Percentiles rank a stretch among this genome's conserved stretches.
Evolutionary conservation across 2,888 invertebrate species (phyloP).

Genomic region (Polydrusus cervinus): DNA sequence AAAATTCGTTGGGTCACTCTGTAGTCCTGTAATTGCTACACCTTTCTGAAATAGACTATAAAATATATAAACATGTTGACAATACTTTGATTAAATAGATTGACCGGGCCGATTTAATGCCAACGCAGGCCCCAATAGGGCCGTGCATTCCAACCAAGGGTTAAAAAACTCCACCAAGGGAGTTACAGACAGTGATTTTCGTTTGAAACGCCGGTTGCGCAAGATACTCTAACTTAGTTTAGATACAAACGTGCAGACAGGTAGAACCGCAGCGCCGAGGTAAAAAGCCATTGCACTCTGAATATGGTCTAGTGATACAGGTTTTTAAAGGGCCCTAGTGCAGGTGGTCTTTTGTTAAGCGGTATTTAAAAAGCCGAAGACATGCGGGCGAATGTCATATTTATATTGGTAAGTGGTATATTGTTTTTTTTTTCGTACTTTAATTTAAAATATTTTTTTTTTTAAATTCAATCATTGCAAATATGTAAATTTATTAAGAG

Average conservation of each 20-base stretch:
- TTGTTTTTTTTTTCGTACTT: slow-evolving; percentile 15
- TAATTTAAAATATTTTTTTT: background rate
- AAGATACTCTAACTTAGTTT: slow-evolving; percentile 61
- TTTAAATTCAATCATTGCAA: too few relatives aligned
- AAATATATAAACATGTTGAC: too few relatives aligned
- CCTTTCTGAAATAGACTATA: too few relatives aligned
- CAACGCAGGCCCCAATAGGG: slow-evolving; percentile 42
- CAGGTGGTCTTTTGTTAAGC: slow-evolving; percentile 45
- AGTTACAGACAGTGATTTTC: slow-evolving; percentile 70
- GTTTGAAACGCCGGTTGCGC: slow-evolving; percentile 62
- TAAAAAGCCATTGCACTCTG: slow-evolving; percentile 53
- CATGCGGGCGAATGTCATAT: slow-evolving; percentile 45
- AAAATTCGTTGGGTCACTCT: too few relatives aligned
- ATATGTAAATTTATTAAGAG: too few relatives aligned
- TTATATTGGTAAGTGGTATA: slow-evolving; percentile 39
- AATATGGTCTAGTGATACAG: slow-evolving; percentile 40
- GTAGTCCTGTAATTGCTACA: too few relatives aligned
- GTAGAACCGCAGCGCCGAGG: slow-evolving; percentile 48
- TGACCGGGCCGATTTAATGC: slow-evolving; percentile 28
- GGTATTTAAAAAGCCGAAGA: slow-evolving; percentile 30
- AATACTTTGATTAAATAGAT: background rate
- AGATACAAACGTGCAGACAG: slow-evolving; percentile 43
- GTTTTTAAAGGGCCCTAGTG: slow-evolving; percentile 46
- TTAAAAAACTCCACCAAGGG: slow-evolving; percentile 71
- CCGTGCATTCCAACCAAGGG: slow-evolving; percentile 66